phyloP scores from a whole-genome alignment of 2,113 vertebrate genomes.

The Gulo gulo region DNA sequence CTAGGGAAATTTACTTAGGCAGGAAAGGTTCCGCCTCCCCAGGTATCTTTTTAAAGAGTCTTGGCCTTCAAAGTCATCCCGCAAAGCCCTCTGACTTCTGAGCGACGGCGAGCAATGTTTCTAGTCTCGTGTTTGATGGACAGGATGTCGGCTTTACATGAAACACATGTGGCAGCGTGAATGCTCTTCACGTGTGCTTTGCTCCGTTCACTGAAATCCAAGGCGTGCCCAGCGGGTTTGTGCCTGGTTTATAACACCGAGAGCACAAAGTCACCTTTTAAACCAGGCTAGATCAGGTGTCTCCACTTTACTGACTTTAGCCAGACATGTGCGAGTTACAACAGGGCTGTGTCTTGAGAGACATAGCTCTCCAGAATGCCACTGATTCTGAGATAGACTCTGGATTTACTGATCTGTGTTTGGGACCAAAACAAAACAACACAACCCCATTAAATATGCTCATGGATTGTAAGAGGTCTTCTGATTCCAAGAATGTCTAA shows the following conservation, averaged over 20 bases:
- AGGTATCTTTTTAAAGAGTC: conserved; percentile 36
- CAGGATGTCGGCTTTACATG: conserved; percentile 49
- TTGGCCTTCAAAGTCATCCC: conserved; percentile 63
- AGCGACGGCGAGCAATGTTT: background rate
- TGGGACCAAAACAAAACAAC: background rate
- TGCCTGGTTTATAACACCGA: background rate
- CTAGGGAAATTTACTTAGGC: conserved; percentile 43
- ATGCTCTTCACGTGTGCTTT: background rate
- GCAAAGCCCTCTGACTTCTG: conserved; percentile 58
- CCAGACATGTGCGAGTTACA: background rate
- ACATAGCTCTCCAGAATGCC: background rate
- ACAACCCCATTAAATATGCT: background rate
- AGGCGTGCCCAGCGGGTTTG: background rate
- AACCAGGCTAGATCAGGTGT: background rate
- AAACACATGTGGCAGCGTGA: conserved; percentile 39
- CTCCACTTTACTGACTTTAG: background rate
- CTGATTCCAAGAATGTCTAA: background rate
- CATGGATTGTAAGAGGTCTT: background rate
- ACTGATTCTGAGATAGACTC: background rate
- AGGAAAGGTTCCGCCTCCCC: conserved; percentile 30
- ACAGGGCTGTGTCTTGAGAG: background rate
- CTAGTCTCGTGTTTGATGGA: conserved; percentile 58
- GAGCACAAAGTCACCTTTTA: conserved; percentile 20
- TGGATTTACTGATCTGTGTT: background rate
- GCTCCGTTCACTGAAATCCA: background rate